A percentile compares a stretch with the other conserved stretches of the same genome.
These are phyloP conservation scores for Stigmatopora nigra DNA, from an alignment of 2,113 vertebrate species.

Conservation along the genomic window DNA sequence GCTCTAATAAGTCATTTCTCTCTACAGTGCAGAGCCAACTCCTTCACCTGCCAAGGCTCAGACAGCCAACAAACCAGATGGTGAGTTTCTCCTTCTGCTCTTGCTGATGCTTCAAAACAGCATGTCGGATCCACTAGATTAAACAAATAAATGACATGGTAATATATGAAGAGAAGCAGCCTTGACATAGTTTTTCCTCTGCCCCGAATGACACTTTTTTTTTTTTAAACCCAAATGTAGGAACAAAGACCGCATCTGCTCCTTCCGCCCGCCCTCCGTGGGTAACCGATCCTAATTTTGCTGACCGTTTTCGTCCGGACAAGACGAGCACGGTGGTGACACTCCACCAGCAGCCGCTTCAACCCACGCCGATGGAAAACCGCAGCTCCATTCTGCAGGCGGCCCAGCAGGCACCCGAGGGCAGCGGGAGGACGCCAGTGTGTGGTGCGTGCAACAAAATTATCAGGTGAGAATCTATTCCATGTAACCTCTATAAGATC, in stretches of 20 bases:
- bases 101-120: conserved; percentile 42
- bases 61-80: conserved; percentile 65
- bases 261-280: conserved; percentile 84
- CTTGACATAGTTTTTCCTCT: background rate
- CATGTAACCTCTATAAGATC: too few relatives aligned
- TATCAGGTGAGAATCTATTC: conserved; percentile 77
- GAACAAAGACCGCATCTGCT: conserved; percentile 55
- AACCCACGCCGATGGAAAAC: conserved; percentile 88
- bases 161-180: conserved; percentile 25
- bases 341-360: conserved; percentile 85
- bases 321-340: conserved; percentile 93
- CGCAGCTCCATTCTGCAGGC: conserved; percentile 96
- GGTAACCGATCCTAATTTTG: conserved; percentile 87
- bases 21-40: conserved; percentile 63
- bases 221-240: conserved; percentile 12
- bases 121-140: conserved; percentile 38
- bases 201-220: background rate
- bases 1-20: conserved; percentile 54
- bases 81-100: conserved; percentile 46
- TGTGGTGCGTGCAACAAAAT: conserved; percentile 94
- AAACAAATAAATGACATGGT: conserved; percentile 27
- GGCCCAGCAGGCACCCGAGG: conserved; percentile 74
- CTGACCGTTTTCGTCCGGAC: conserved; percentile 87
- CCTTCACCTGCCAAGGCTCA: conserved; percentile 60
- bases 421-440: conserved; percentile 77